phyloP scores from a whole-genome alignment of 2,797 vertebrate species.

The Chaenodraco wilsoni region DNA sequence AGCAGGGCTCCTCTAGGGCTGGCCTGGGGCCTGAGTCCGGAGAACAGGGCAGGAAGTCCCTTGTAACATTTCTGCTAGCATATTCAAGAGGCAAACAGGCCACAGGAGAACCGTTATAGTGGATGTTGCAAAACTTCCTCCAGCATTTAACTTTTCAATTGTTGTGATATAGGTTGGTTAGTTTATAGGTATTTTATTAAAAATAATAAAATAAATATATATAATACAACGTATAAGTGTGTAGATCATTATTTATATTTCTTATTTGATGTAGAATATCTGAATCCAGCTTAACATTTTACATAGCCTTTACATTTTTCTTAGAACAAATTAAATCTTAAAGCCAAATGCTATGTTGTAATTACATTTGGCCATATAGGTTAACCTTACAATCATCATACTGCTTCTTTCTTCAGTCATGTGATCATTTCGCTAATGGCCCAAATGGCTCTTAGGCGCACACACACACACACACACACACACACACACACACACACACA shows the following conservation, averaged over 20 bases:
- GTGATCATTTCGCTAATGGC: conserved; percentile 46
- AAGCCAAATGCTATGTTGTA: not conserved
- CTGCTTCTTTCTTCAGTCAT: conserved; percentile 16
- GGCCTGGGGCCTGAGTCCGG: conserved; percentile 73
- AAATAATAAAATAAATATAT: not conserved
- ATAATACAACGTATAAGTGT: not conserved
- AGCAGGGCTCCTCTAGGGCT: conserved; percentile 76
- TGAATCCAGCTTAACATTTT: not conserved
- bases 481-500: conserved; percentile 17
- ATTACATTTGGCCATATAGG: conserved; percentile 3
- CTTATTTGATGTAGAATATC: not conserved
- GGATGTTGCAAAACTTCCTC: conserved; percentile 26
- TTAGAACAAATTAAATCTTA: conserved; percentile 7
- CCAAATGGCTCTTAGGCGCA: conserved; percentile 23
- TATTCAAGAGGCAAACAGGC: conserved; percentile 58
- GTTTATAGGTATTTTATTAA: not conserved
- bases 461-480: conserved; percentile 22
- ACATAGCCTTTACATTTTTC: not conserved
- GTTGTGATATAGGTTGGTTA: not conserved
- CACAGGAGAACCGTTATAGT: conserved; percentile 33
- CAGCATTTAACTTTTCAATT: conserved; percentile 4
- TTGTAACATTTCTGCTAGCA: conserved; percentile 50
- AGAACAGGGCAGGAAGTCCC: conserved; percentile 60
- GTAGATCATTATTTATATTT: not conserved
- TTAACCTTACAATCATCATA: conserved; percentile 20